phyloP scores from a whole-genome alignment of 2,113 vertebrate genomes.

The Lonchura striata region DNA sequence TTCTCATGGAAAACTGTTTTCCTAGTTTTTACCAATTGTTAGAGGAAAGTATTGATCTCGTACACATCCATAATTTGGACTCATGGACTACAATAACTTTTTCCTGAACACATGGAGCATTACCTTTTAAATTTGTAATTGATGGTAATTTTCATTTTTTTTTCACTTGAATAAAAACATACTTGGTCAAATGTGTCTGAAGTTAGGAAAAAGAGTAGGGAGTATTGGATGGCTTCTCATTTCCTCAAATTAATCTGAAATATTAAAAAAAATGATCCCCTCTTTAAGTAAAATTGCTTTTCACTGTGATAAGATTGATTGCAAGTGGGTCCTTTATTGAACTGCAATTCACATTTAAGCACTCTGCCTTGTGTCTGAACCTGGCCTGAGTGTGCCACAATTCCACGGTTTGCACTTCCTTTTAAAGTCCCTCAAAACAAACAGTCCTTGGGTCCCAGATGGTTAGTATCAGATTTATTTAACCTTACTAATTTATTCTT shows the following conservation, averaged over 20 bases:
- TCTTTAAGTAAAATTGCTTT: background rate
- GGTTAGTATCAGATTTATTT: background rate
- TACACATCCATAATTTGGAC: background rate
- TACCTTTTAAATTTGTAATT: background rate
- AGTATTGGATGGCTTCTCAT: background rate
- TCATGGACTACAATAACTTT: background rate
- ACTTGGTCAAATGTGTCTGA: background rate
- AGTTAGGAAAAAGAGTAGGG: background rate
- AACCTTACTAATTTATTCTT: background rate
- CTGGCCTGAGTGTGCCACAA: background rate
- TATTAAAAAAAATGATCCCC: background rate
- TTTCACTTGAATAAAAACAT: background rate
- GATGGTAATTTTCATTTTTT: background rate
- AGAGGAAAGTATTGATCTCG: background rate
- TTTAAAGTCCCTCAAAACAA: background rate
- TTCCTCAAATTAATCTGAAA: background rate
- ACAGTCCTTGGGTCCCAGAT: background rate
- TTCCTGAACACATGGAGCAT: background rate
- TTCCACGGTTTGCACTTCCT: background rate
- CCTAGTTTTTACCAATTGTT: background rate
- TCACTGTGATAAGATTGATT: background rate
- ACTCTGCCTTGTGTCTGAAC: background rate
- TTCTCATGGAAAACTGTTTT: background rate
- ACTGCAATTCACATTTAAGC: background rate
- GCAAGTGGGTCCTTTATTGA: background rate